Evolutionary conservation across 2,888 invertebrate species (phyloP).

Genomic region (Drosophila sordidula): DNA sequence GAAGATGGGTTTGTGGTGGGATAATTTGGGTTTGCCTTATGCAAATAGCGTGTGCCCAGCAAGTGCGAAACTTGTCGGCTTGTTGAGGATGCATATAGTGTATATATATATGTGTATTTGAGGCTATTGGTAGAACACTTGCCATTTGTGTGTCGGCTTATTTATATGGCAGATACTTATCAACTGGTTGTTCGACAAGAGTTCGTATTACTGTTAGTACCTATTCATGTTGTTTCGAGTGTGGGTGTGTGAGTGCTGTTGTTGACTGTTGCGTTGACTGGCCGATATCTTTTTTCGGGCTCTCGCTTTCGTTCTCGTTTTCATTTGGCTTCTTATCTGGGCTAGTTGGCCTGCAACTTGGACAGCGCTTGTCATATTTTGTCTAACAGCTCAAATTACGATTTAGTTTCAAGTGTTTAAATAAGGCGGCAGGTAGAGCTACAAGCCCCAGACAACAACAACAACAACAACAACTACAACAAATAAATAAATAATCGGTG

Average conservation of each 20-base stretch:
- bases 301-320: conserved; percentile 26
- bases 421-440: conserved; percentile 57
- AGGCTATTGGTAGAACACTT: conserved; percentile 24
- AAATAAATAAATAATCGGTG: conserved; percentile 73
- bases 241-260: background rate
- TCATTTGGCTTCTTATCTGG: conserved; percentile 32
- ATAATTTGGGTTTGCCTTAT: conserved; percentile 11
- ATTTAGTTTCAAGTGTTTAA: conserved; percentile 77
- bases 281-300: conserved; percentile 51
- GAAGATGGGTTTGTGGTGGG: conserved; percentile 7
- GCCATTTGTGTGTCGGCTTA: conserved; percentile 41
- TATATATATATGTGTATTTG: background rate
- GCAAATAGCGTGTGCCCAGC: conserved; percentile 70
- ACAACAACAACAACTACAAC: conserved; percentile 27
- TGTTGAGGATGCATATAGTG: conserved; percentile 42
- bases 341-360: conserved; percentile 36
- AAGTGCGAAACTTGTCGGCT: conserved; percentile 73
- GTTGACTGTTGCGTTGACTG: conserved; percentile 30
- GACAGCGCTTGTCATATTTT: conserved; percentile 70
- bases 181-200: conserved; percentile 21
- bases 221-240: conserved; percentile 29
- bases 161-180: conserved; percentile 72
- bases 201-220: conserved; percentile 31
- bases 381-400: conserved; percentile 81
- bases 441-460: conserved; percentile 52